Base-by-base conservation (phyloP, 2,888 invertebrate genomes). In the Cephonodes hylas region DNA sequence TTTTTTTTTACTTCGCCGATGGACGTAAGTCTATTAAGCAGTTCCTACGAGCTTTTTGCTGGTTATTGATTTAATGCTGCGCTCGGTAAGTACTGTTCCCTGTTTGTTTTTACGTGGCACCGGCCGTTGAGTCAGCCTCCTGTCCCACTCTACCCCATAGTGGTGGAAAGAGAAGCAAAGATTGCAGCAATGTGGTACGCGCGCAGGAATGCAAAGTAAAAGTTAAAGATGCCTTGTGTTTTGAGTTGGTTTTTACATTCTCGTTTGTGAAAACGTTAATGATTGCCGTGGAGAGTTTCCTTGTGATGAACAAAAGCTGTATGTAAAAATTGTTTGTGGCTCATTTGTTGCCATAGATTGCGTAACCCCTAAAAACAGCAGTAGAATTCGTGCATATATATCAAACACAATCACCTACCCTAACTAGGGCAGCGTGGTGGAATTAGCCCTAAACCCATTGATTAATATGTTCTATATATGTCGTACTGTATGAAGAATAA, bases 1-100 rank as follows among this genome's bases (percentile, higher is more conserved):
- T n/a, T 70, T 75, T 76, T 73, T 60, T 60, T 53, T n/a, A n/a
- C 44, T 38, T 22, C 23, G 58, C 3, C 22, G 27, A 15, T 42
- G 15, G 18, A 53, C 31, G 10, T 31, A 27, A 53, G 27, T 48
- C 48, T 53, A 31, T 53, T 27, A 53, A 31, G 53, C 15, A 53
- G 53, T 53, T 18, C 10, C 27, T 48, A 48, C 53, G 18, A 53
- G 53, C 53, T 53, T 53, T 53, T 53, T 48, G 25, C 15, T 48
- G 25, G 27, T 27, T 48, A 27, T 48, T 48, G 48, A 48, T 48
- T 48, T 48, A 48, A 48, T 27, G 27, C 48, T 48, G 38, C 38
- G 38, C 15, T 1, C 18, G 20, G 27, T 48, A 27, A 48, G 48
- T 48, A 48, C 25, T 6, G 45, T 23, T 45, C n/a, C 48, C 27